A percentile compares a stretch with the other conserved stretches of the same genome.
Conservation (phyloP, 1,140 invertebrate species). For the Pollicipes pollicipes region DNA sequence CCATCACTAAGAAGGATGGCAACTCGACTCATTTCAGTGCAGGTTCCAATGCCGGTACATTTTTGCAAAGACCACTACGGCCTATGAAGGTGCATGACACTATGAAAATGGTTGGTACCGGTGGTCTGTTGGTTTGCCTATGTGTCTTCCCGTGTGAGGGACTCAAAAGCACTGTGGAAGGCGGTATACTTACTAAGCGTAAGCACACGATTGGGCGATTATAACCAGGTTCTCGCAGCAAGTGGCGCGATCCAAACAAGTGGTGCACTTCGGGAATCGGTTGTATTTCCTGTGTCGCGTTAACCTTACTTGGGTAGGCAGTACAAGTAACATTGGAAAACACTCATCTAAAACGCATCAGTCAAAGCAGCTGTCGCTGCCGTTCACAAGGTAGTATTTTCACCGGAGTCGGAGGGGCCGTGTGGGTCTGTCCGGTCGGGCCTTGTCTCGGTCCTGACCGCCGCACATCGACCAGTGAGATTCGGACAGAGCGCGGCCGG, state of each 20-base stretch:
- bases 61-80: no score
- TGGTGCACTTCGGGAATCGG: background rate
- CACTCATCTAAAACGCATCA: background rate
- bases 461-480: background rate
- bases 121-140: background rate
- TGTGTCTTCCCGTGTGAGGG: background rate
- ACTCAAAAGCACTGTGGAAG: background rate
- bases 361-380: no score
- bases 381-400: no score
- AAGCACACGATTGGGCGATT: no score
- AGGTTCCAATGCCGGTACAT: no score
- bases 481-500: background rate
- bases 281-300: background rate
- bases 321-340: background rate
- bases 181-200: background rate
- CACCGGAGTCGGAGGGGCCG: no score
- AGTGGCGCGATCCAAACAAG: background rate
- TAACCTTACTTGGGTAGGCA: background rate
- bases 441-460: background rate
- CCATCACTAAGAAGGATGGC: no score
- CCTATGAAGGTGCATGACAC: no score
- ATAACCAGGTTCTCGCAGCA: no score
- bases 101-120: no score
- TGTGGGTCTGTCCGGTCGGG: background rate
- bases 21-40: no score